These are phyloP conservation scores for Nannoperca obscura DNA, from an alignment of 2,797 vertebrate genomes.

Conservation along the genomic window DNA sequence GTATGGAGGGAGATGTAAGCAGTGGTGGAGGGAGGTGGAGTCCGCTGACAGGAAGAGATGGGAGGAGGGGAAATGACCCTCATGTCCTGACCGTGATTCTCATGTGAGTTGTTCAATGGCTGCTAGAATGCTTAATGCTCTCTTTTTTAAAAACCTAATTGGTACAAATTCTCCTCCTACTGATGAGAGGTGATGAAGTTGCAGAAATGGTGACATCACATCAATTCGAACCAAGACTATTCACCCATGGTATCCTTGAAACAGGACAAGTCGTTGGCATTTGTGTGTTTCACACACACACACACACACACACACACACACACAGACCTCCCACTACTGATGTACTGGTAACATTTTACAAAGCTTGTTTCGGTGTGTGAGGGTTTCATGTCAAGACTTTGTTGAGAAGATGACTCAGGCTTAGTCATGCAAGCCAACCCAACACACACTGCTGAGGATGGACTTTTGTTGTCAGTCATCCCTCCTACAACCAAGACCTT, in stretches of 20 bases:
- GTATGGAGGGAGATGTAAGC: constrained; percentile 29
- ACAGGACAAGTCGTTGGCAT: constrained; percentile 14
- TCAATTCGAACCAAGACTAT: not conserved
- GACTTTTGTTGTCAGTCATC: constrained; percentile 81
- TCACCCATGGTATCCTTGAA: not conserved
- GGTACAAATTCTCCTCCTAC: not conserved
- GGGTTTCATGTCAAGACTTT: constrained; percentile 62
- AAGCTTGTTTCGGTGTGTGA: constrained; percentile 43
- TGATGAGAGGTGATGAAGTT: constrained; percentile 8
- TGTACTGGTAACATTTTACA: constrained; percentile 30
- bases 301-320: no score
- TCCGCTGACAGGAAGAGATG: constrained; percentile 69
- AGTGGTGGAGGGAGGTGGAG: constrained; percentile 46
- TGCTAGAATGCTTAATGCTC: not conserved
- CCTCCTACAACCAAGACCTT: constrained; percentile 76
- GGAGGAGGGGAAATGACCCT: constrained; percentile 45
- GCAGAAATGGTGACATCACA: constrained; percentile 9
- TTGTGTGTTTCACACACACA: constrained; percentile 3
- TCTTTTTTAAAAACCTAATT: not conserved
- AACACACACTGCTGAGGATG: constrained; percentile 68
- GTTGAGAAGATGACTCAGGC: constrained; percentile 80
- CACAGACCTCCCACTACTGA: constrained; percentile 41
- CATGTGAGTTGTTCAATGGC: constrained; percentile 38
- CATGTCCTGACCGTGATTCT: constrained; percentile 54
- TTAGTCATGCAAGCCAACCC: constrained; percentile 76